Evolutionary conservation across 2,113 vertebrate species (phyloP).

Genomic region (Phrynocephalus versicolor): DNA sequence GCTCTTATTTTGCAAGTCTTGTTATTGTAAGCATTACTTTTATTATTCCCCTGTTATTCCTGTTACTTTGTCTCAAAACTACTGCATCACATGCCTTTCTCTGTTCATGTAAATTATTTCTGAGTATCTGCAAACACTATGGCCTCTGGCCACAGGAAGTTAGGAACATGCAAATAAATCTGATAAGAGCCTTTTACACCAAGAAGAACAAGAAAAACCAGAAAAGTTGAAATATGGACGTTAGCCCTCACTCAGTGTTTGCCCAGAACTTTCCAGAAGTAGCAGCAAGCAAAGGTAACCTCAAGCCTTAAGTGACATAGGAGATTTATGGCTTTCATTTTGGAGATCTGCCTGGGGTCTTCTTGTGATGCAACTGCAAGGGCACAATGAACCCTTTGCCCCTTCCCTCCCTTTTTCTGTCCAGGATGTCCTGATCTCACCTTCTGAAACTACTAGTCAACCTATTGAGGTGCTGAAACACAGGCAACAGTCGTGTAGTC

Average conservation of each 20-base stretch:
- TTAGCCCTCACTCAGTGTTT: background rate
- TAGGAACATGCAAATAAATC: background rate
- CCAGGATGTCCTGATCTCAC: conserved; percentile 11
- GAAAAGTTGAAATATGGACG: background rate
- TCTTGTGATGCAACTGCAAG: background rate
- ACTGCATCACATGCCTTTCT: too few species aligned
- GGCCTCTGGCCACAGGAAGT: background rate
- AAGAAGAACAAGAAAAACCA: background rate
- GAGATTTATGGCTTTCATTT: background rate
- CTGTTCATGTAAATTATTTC: background rate
- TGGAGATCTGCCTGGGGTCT: background rate
- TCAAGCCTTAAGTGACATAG: background rate
- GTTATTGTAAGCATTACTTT: background rate
- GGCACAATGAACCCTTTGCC: background rate
- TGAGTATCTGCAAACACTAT: too few species aligned
- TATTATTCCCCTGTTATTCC: background rate
- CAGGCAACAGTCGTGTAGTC: background rate
- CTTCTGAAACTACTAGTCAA: conserved; percentile 3
- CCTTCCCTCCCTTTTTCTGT: background rate
- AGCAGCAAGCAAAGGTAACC: background rate
- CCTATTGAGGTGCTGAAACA: background rate
- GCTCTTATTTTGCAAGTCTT: background rate
- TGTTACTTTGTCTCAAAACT: too few species aligned
- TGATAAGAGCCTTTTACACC: background rate
- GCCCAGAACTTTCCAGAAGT: background rate